Conservation (phyloP, 2,797 vertebrate genomes). For the Phataginus tetradactyla region DNA sequence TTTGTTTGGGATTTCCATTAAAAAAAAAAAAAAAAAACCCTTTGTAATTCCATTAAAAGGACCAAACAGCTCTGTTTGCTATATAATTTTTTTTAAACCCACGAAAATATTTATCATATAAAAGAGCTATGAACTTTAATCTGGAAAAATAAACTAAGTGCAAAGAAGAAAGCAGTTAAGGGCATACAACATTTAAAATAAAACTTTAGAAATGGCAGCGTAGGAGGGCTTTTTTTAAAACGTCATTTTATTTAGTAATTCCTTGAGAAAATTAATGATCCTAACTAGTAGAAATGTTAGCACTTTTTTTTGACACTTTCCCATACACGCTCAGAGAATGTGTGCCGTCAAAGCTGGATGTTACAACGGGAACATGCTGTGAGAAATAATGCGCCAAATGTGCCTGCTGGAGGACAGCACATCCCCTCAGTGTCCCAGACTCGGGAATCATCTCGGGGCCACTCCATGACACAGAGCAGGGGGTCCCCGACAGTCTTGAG, state of each 20-base stretch:
- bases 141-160: slow-evolving; percentile 45
- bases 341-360: slow-evolving; percentile 48
- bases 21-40: neutral
- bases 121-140: slow-evolving; percentile 50
- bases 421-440: neutral
- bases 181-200: slow-evolving; percentile 54
- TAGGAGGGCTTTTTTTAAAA: slow-evolving; percentile 39
- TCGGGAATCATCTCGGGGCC: neutral
- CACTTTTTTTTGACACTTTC: slow-evolving; percentile 75
- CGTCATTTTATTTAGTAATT: slow-evolving; percentile 73
- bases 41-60: slow-evolving; percentile 37
- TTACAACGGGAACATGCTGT: slow-evolving; percentile 32
- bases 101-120: slow-evolving; percentile 12
- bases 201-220: slow-evolving; percentile 51
- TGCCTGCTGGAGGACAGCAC: slow-evolving; percentile 45
- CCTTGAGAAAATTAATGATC: slow-evolving; percentile 78
- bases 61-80: neutral
- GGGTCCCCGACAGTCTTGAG: neutral
- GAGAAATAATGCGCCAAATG: slow-evolving; percentile 43
- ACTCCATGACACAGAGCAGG: neutral
- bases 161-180: neutral
- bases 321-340: slow-evolving; percentile 39
- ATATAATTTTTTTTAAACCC: neutral
- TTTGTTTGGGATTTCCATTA: neutral
- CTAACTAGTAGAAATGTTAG: slow-evolving; percentile 69